Base-by-base conservation (phyloP, 2,888 invertebrate species). In the Trissolcus japonicus region DNA sequence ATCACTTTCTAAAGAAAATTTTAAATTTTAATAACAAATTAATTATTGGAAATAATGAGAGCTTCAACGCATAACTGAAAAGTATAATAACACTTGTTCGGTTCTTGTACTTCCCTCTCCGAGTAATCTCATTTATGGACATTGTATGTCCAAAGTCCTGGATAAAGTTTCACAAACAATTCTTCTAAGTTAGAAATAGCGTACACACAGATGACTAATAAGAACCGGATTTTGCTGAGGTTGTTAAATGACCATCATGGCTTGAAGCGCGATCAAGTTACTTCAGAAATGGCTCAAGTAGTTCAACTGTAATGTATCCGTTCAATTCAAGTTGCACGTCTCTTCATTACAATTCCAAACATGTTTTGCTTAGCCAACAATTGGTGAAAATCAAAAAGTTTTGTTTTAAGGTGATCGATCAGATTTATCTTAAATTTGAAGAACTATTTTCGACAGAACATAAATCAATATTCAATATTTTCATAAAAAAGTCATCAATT, bases 131-230 rank as follows among this genome's bases (percentile, higher is more conserved):
- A 19, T 61, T 61, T 13, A 40, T 11, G 51, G 40, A 61, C 50
- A 6, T 66, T 59, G 17, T 40, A 60, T 68, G 46, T 61, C 60
- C 48, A 50, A 40, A 50, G 35, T 56, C 50, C 56, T 50, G 61
- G 61, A 69, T 69, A 56, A 61, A 56, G 51, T 71, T 71, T 71
- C 69, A 71, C 61, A 56, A 9, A 62, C 62, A 71, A 62, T 62
- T 62, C 62, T 51, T 11, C n/a, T 9, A 69, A 62, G 50, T 71
- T 71, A 71, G 56, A 56, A 41, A 69, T 61, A 69, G 61, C 40
- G 48, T 61, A 62, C 61, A 71, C 51, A 56, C 25, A 62, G 56
- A 71, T 62, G 69, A 51, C 60, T 65, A 65, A 72, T 53, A 54
- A 65, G 50, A 72, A 72, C 72, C 65, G 72, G 72, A 72, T 72